Evolutionary conservation across 2,888 invertebrate genomes (phyloP).

Genomic region (Boloria selene): DNA sequence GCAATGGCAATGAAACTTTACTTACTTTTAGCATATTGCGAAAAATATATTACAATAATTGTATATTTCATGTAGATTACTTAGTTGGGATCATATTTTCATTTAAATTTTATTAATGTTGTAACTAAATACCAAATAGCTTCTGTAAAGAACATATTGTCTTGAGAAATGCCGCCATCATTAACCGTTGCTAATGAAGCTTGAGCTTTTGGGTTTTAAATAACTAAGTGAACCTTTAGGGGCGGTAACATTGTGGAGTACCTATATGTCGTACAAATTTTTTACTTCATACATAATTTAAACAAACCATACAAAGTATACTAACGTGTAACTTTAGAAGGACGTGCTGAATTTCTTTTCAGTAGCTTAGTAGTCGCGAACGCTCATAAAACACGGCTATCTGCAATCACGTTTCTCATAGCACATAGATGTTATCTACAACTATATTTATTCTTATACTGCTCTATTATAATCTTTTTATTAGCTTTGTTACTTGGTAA

Average conservation of each 20-base stretch:
- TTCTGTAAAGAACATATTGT: constrained; percentile 61
- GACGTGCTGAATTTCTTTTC: constrained; percentile 46
- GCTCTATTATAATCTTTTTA: constrained; percentile 54
- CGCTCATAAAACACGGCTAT: constrained; percentile 43
- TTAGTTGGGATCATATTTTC: too few species aligned
- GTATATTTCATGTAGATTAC: too few species aligned
- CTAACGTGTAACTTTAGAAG: constrained; percentile 64
- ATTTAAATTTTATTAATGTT: constrained; percentile 36
- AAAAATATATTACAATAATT: too few species aligned
- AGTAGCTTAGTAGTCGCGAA: constrained; percentile 36
- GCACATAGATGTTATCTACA: constrained; percentile 48
- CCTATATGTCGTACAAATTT: constrained; percentile 59
- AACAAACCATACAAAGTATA: constrained; percentile 69
- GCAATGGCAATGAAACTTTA: not conserved
- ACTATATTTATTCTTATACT: constrained; percentile 45
- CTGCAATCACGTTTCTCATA: constrained; percentile 47
- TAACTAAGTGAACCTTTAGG: constrained; percentile 67
- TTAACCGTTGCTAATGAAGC: constrained; percentile 81
- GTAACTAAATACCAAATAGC: constrained; percentile 53
- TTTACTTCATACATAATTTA: constrained; percentile 68
- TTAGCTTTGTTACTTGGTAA: constrained; percentile 53
- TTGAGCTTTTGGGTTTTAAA: constrained; percentile 78
- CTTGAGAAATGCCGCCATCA: constrained; percentile 71
- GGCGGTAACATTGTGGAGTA: constrained; percentile 60
- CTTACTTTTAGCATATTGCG: too few species aligned